Evolutionary conservation across 2,113 vertebrate species (phyloP).

Genomic region (Delphinapterus leucas): DNA sequence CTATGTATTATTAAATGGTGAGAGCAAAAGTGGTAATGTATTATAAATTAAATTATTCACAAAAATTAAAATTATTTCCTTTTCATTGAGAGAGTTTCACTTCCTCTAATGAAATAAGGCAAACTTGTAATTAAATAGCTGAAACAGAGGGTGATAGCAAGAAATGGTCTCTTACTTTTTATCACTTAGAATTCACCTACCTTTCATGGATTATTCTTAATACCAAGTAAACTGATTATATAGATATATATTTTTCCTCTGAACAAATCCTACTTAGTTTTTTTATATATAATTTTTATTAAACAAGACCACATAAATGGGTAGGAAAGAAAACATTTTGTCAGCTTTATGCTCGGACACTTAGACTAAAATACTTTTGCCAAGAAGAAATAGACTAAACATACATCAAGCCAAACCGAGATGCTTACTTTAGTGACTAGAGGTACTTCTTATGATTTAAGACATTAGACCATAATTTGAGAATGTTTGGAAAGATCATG

Average conservation of each 20-base stretch:
- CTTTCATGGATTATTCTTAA: slow-evolving; percentile 69
- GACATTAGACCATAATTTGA: slow-evolving; percentile 72
- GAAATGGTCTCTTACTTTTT: slow-evolving; percentile 27
- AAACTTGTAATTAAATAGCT: neutral
- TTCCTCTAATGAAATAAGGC: neutral
- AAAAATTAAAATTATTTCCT: neutral
- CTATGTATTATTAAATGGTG: neutral
- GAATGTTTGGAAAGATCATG: slow-evolving; percentile 67
- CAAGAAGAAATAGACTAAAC: slow-evolving; percentile 86
- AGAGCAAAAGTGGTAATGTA: neutral
- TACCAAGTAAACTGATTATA: slow-evolving; percentile 68
- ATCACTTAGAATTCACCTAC: slow-evolving; percentile 54
- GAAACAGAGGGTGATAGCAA: neutral
- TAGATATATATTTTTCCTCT: slow-evolving; percentile 68
- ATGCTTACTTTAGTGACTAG: slow-evolving; percentile 76
- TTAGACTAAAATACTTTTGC: slow-evolving; percentile 80
- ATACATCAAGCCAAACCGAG: slow-evolving; percentile 82
- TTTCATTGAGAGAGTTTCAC: neutral
- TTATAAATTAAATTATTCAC: neutral
- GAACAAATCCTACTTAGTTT: slow-evolving; percentile 75
- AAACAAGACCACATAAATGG: slow-evolving; percentile 84
- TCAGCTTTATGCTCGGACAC: slow-evolving; percentile 80
- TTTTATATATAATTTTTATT: slow-evolving; percentile 60
- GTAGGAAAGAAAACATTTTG: slow-evolving; percentile 84
- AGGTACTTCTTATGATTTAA: slow-evolving; percentile 78